Conservation (phyloP, 1,140 invertebrate species). For the Drosophila kepulauana region DNA sequence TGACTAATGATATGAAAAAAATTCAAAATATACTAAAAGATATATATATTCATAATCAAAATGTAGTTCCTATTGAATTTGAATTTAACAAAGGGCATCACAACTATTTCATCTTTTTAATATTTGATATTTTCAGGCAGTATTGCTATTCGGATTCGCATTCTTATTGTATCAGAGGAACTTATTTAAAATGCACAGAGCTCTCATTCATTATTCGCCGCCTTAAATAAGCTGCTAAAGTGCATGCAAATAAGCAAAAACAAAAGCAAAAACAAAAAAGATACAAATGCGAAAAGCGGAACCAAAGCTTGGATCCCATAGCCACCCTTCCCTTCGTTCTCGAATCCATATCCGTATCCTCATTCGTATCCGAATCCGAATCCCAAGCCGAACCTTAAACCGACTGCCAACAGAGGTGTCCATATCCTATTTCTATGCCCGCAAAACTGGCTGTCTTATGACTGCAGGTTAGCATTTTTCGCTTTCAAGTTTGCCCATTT, state of each 20-base stretch:
- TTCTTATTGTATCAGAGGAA: not conserved
- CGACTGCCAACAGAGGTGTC: not conserved
- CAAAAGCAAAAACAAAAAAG: slow-evolving; percentile 28
- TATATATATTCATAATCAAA: too few relatives aligned
- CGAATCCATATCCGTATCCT: not conserved
- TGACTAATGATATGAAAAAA: too few relatives aligned
- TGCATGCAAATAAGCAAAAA: slow-evolving; percentile 51
- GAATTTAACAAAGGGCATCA: too few relatives aligned
- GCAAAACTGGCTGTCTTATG: slow-evolving; percentile 15
- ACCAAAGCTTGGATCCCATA: not conserved
- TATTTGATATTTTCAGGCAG: not conserved
- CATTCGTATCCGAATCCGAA: not conserved
- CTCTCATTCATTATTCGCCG: slow-evolving; percentile 66
- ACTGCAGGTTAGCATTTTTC: slow-evolving; percentile 43
- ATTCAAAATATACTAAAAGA: too few relatives aligned
- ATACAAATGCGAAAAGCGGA: slow-evolving; percentile 38
- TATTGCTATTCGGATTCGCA: not conserved
- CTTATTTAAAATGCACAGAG: slow-evolving; percentile 65
- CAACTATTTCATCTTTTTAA: too few relatives aligned
- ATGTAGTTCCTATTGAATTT: too few relatives aligned
- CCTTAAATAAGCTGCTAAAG: slow-evolving; percentile 63
- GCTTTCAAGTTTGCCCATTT: slow-evolving; percentile 80
- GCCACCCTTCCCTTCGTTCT: not conserved
- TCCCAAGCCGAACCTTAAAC: not conserved
- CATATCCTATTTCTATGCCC: slow-evolving; percentile 16